These are phyloP conservation scores for Rattus rattus DNA, from an alignment of 2,113 vertebrate species.

Conservation along the genomic window DNA sequence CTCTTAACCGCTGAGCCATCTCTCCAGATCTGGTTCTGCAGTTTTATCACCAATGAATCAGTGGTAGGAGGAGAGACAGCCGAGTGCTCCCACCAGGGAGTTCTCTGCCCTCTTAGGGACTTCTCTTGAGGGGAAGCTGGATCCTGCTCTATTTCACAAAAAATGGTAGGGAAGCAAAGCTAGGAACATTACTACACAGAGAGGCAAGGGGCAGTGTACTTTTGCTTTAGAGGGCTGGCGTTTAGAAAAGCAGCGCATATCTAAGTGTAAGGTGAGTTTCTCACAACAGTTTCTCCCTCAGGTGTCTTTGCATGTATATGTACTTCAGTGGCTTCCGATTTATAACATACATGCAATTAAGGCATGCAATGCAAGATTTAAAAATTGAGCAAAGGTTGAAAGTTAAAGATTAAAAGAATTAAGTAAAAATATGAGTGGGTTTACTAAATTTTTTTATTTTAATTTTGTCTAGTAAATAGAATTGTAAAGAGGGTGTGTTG, in stretches of 20 bases:
- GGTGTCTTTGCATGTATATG: background rate
- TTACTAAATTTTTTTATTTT: background rate
- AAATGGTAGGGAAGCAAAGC: background rate
- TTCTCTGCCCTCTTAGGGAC: background rate
- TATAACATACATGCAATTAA: background rate
- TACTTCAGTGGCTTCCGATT: background rate
- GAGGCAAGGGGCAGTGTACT: too few relatives aligned
- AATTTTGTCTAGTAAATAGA: background rate
- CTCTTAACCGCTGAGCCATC: too few relatives aligned
- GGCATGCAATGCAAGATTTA: background rate
- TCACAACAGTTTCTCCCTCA: background rate
- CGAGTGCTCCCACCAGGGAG: too few relatives aligned
- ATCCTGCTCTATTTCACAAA: background rate
- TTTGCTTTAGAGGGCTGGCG: background rate
- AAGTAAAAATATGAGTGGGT: background rate
- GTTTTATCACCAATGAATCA: background rate
- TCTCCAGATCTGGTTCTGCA: too few relatives aligned
- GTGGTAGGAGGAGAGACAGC: background rate
- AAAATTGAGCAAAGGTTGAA: background rate
- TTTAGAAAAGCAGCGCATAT: background rate
- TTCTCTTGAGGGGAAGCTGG: background rate
- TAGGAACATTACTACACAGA: background rate
- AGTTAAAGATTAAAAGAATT: background rate
- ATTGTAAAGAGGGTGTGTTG: background rate
- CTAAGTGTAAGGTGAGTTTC: background rate